These are phyloP conservation scores for Grapholita molesta DNA, from an alignment of 1,140 invertebrate genomes.

Conservation along the genomic window DNA sequence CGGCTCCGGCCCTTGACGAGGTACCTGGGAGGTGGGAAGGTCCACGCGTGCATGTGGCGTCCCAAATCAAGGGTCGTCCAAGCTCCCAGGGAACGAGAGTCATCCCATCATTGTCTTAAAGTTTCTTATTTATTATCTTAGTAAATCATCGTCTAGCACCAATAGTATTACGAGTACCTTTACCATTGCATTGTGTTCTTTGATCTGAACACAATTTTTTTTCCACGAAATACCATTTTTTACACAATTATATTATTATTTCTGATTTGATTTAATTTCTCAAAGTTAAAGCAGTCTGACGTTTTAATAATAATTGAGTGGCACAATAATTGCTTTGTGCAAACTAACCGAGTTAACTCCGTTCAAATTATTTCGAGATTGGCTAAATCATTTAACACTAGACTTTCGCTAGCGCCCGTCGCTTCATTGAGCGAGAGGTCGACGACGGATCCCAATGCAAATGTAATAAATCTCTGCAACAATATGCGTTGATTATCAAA, in stretches of 20 bases:
- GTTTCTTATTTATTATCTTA: no score
- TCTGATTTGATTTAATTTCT: not conserved
- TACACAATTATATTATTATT: not conserved
- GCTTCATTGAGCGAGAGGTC: conserved; percentile 17
- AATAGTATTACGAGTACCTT: no score
- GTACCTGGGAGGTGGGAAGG: no score
- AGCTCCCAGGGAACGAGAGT: no score
- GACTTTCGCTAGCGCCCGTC: not conserved
- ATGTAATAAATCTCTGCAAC: conserved; percentile 63
- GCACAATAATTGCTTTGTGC: not conserved
- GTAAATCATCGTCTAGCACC: no score
- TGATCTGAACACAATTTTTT: no score
- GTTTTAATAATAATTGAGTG: not conserved
- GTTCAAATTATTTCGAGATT: not conserved
- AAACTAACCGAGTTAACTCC: not conserved
- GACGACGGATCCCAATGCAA: conserved; percentile 33
- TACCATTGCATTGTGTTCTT: no score
- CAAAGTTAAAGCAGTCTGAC: not conserved
- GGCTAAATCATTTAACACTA: not conserved
- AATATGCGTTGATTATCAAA: conserved; percentile 73
- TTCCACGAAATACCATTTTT: no score
- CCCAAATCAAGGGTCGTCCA: no score
- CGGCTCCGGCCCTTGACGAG: no score
- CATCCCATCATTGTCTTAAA: no score
- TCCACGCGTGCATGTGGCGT: no score